A percentile compares a stretch with the other conserved stretches of the same genome.
Conservation (phyloP, 2,797 vertebrate species). For the Melopsittacus undulatus region DNA sequence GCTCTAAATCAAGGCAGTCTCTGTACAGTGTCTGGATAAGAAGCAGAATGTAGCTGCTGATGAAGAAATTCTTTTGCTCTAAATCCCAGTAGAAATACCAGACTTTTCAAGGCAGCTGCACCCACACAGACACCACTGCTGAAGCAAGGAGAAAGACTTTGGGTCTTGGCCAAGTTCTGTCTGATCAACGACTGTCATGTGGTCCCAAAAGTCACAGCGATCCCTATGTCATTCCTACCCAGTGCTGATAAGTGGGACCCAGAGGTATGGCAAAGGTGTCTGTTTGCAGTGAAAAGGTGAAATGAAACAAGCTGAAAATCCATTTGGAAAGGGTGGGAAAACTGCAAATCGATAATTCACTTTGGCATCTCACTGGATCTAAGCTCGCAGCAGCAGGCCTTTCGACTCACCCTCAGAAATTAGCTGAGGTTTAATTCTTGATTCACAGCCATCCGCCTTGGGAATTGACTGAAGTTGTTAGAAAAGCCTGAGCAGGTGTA, state of each 20-base stretch:
- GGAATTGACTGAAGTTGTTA: constrained; percentile 42
- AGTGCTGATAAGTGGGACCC: background rate
- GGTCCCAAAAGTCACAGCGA: background rate
- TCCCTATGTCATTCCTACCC: background rate
- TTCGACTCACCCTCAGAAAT: background rate
- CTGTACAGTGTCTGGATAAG: background rate
- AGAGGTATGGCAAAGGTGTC: background rate
- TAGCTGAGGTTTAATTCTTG: constrained; percentile 44
- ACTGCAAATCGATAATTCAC: background rate
- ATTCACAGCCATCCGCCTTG: constrained; percentile 9
- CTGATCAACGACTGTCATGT: no score
- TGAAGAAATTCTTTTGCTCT: background rate
- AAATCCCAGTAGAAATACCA: background rate
- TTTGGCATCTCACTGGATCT: background rate
- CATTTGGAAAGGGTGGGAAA: background rate
- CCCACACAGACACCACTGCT: background rate
- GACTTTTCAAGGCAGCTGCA: background rate
- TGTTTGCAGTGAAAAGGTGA: background rate
- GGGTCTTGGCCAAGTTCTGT: background rate
- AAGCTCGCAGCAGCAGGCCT: background rate
- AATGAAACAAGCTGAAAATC: background rate
- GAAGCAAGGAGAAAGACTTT: background rate
- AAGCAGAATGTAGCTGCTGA: fast-evolving
- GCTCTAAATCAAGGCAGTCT: background rate
- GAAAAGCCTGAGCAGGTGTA: constrained; percentile 60